Percentiles rank a stretch among this genome's conserved stretches.
These are phyloP conservation scores for Dendrolimus kikuchii DNA, from an alignment of 1,140 invertebrate genomes.

Conservation along the genomic window DNA sequence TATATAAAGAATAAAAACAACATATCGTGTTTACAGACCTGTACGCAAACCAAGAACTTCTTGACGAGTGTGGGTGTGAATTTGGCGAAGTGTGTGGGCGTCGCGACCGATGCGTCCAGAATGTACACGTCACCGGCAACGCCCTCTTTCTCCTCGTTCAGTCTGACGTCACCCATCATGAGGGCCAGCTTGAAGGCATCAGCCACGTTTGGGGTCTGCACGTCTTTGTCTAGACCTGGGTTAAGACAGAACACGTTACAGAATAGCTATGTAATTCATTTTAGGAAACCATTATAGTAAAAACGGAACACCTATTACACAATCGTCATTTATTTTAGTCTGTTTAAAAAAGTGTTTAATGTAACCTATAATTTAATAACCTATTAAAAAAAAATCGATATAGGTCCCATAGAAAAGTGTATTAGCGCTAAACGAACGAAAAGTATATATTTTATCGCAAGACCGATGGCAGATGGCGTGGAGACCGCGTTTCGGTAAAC, in stretches of 20 bases:
- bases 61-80: constrained; percentile 85
- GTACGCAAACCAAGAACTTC: constrained; percentile 87
- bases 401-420: no score
- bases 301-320: no score
- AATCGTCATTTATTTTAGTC: no score
- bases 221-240: constrained; percentile 60
- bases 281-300: no score
- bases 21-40: constrained; percentile 73
- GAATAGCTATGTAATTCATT: neutral
- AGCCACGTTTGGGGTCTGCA: constrained; percentile 64
- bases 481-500: no score
- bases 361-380: no score
- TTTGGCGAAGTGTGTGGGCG: constrained; percentile 84
- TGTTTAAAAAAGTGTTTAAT: no score
- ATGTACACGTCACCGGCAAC: constrained; percentile 89
- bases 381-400: no score
- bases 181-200: constrained; percentile 85
- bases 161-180: constrained; percentile 86
- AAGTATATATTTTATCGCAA: no score
- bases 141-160: constrained; percentile 82
- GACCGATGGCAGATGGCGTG: no score
- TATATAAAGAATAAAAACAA: no score
- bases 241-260: constrained; percentile 1
- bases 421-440: no score
- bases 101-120: constrained; percentile 83